phyloP scores from a whole-genome alignment of 2,888 invertebrate species.

The Cinara cedri region DNA sequence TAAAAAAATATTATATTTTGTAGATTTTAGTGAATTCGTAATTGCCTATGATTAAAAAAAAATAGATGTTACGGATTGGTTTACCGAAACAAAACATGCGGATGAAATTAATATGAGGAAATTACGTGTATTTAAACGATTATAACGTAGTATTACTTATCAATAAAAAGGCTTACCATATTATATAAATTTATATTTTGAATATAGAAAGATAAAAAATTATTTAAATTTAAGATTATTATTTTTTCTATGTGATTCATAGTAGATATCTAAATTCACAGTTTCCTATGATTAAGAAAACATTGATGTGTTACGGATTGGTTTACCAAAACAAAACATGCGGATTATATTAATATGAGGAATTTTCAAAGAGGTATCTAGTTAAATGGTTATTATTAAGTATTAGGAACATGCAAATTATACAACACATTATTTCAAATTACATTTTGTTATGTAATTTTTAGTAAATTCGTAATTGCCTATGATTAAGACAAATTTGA shows the following conservation, averaged over 20 bases:
- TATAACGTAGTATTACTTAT: too few species aligned
- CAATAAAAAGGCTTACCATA: too few species aligned
- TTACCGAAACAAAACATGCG: slow-evolving; percentile 5
- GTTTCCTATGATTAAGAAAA: slow-evolving; percentile 15
- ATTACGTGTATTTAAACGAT: too few species aligned
- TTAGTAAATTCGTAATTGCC: background rate
- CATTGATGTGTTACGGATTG: slow-evolving; percentile 13
- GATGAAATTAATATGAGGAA: slow-evolving; percentile 1
- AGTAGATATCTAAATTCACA: background rate
- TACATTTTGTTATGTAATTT: too few species aligned
- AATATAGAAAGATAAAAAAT: too few species aligned
- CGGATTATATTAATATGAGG: slow-evolving; percentile 11
- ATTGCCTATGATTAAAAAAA: slow-evolving; percentile 11
- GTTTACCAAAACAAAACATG: slow-evolving; percentile 11
- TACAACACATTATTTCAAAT: too few species aligned
- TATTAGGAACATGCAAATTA: too few species aligned
- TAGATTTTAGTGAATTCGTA: background rate
- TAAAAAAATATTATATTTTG: too few species aligned
- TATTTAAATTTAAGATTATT: too few species aligned
- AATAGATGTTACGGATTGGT: slow-evolving; percentile 24
- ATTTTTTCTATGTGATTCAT: too few species aligned
- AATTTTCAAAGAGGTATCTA: background rate
- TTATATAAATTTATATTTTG: too few species aligned
- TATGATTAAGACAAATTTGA: slow-evolving; percentile 3
- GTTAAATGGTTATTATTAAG: background rate